Evolutionary conservation across 2,888 invertebrate species (phyloP).

Genomic region (Apeira syringaria): DNA sequence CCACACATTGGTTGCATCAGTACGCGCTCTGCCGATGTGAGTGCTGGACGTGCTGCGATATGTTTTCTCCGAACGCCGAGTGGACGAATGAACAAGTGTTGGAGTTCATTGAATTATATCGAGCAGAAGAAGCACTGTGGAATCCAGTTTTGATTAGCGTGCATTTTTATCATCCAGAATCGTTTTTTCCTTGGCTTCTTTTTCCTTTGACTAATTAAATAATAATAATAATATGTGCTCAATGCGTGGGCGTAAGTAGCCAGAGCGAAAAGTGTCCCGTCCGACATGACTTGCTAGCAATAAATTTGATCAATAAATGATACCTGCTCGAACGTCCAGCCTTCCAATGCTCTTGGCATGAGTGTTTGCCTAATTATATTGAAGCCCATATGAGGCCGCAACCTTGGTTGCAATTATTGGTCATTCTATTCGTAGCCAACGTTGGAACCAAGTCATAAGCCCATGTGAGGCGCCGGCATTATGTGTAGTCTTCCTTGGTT

Average conservation of each 20-base stretch:
- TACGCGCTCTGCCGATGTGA: constrained; percentile 9
- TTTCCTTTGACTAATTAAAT: constrained; percentile 9
- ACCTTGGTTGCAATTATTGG: constrained; percentile 13
- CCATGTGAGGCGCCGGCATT: constrained; percentile 7
- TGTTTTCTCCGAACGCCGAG: background rate
- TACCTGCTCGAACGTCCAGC: constrained; percentile 9
- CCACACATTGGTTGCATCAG: constrained; percentile 13
- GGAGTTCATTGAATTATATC: no score
- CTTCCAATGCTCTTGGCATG: constrained; percentile 17
- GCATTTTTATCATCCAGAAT: constrained; percentile 5
- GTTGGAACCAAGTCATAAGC: constrained; percentile 10
- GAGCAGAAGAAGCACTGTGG: no score
- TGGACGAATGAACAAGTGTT: no score
- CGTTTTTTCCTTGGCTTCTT: constrained; percentile 4
- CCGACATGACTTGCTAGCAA: constrained; percentile 12
- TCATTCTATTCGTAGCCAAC: constrained; percentile 11
- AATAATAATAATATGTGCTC: constrained; percentile 11
- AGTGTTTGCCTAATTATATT: constrained; percentile 14
- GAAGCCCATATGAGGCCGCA: constrained; percentile 9
- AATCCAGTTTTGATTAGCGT: constrained; percentile 5
- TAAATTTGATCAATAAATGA: constrained; percentile 10
- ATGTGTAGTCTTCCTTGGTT: no score
- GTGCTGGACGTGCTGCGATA: constrained; percentile 1
- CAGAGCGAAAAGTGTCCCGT: constrained; percentile 11
- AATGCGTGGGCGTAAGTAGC: constrained; percentile 12